phyloP scores from a whole-genome alignment of 2,113 vertebrate species.

The Carettochelys insculpta region DNA sequence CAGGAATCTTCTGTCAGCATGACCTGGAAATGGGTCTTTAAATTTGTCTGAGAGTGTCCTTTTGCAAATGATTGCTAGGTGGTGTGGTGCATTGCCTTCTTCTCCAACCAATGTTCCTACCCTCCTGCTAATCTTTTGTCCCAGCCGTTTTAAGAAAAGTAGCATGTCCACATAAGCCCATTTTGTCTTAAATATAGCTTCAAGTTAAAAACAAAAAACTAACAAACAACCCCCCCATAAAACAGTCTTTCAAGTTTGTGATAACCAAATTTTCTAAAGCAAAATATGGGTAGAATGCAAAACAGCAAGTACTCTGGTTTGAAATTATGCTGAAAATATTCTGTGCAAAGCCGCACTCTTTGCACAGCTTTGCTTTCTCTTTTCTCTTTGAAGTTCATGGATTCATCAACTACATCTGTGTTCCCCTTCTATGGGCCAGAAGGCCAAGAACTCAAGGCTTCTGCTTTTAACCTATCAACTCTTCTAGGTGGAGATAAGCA shows the following conservation, averaged over 20 bases:
- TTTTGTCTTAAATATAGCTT: not conserved
- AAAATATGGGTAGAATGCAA: not conserved
- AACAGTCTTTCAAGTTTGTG: not conserved
- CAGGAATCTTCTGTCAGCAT: not conserved
- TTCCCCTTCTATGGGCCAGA: not conserved
- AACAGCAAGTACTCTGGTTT: not conserved
- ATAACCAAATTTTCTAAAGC: not conserved
- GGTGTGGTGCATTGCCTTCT: slow-evolving; percentile 3
- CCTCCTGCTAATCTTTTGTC: slow-evolving; percentile 18
- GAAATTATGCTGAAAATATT: not conserved
- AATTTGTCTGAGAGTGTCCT: slow-evolving; percentile 18
- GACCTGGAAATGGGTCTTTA: slow-evolving; percentile 3
- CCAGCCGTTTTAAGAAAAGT: slow-evolving; percentile 12
- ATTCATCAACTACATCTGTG: not conserved
- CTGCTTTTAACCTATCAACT: not conserved
- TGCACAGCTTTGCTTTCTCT: not conserved
- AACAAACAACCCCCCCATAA: too few relatives aligned
- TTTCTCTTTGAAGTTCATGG: not conserved
- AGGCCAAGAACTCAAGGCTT: not conserved
- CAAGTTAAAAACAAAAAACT: not conserved
- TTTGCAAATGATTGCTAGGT: slow-evolving; percentile 44
- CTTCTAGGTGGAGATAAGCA: not conserved
- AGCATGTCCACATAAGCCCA: not conserved
- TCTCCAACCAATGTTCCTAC: slow-evolving; percentile 21
- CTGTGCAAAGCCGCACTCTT: too few relatives aligned